Base-by-base conservation (phyloP, 2,113 vertebrate species). In the Chloropsis cyanopogon region DNA sequence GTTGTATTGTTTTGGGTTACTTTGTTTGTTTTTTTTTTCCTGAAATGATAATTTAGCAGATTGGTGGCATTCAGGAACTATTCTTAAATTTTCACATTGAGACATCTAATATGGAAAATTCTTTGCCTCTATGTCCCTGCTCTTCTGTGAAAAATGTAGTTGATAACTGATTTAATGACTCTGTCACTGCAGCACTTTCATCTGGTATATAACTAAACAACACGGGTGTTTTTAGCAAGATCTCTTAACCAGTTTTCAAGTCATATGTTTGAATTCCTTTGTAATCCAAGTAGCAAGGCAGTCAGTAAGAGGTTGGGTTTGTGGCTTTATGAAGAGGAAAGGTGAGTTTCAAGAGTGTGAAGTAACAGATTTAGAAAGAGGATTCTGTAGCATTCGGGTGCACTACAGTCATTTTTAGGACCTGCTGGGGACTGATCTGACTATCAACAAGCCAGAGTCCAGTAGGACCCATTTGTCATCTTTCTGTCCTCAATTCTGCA, bases 51-150 rank as follows among this genome's bases (percentile, higher is more conserved):
- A 44, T 1, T 0, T 29, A 54, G 24, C 26, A 77, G 19, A 66
- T 11, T 11, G 15, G 5, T 76, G 33, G 18, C 44, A 29, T 75
- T 88, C 23, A 47, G 63, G 33, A 52, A 52, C 56, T 94, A 88
- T 1, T 88, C 53, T 60, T 52, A 28, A 7, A 44, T 91, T 88
- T 86, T 76, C 17, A 37, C 6, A 24, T 10, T 63, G 35, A 77
- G 39, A 28, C 23, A n/a, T 53, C 15, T 86, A 50, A 44, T 60
- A 41, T 4, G 33, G 53, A 59, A 91, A 76, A 65, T 33, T 64
- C 19, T 60, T 59, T 3, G 0, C 49, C 22, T 68, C 18, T 66
- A 0, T 68, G 49, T 10, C 26, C n/a, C 28, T 15, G 4, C 15
- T 71, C 8, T 76, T 66, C 12, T 46, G 26, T 60, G 59, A 50